A percentile compares a stretch with the other conserved stretches of the same genome.
Evolutionary conservation across 2,888 invertebrate species (phyloP).

Genomic region (Agrochola lota): DNA sequence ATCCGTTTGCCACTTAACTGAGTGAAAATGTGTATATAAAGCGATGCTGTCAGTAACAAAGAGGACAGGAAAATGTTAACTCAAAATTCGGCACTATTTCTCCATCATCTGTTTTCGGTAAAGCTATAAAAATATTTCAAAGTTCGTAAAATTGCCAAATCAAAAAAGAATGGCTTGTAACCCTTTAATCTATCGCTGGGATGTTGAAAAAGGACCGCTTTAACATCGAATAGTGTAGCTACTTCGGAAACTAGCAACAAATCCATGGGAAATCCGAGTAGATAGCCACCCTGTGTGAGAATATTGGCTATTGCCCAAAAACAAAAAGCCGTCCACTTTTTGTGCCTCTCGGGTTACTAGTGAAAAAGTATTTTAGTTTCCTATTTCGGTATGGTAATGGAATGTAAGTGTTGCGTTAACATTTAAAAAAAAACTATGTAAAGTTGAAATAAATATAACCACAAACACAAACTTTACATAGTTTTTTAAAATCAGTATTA

Average conservation of each 20-base stretch:
- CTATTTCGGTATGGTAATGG: not conserved
- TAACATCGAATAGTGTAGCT: conserved; percentile 1
- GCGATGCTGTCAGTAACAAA: not conserved
- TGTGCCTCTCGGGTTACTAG: not conserved
- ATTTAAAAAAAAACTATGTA: not conserved
- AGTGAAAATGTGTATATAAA: not conserved
- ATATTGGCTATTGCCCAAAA: not conserved
- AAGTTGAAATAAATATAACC: no score
- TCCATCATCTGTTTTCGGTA: not conserved
- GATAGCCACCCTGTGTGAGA: not conserved
- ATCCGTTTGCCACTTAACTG: not conserved
- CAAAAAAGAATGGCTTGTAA: not conserved
- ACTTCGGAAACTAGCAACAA: not conserved
- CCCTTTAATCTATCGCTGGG: conserved; percentile 6
- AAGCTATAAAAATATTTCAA: conserved; percentile 1
- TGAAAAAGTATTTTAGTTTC: conserved; percentile 21
- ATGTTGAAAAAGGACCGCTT: conserved; percentile 4
- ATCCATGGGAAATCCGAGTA: conserved; percentile 10
- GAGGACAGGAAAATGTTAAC: not conserved
- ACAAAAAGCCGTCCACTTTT: not conserved
- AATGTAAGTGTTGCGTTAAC: not conserved
- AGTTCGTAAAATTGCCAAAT: not conserved
- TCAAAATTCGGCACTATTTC: conserved; percentile 1
- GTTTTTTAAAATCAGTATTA: not conserved
- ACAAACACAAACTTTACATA: not conserved